A percentile compares a stretch with the other conserved stretches of the same genome.
Conservation (phyloP, 2,113 vertebrate species). For the Oncorhynchus masou region DNA sequence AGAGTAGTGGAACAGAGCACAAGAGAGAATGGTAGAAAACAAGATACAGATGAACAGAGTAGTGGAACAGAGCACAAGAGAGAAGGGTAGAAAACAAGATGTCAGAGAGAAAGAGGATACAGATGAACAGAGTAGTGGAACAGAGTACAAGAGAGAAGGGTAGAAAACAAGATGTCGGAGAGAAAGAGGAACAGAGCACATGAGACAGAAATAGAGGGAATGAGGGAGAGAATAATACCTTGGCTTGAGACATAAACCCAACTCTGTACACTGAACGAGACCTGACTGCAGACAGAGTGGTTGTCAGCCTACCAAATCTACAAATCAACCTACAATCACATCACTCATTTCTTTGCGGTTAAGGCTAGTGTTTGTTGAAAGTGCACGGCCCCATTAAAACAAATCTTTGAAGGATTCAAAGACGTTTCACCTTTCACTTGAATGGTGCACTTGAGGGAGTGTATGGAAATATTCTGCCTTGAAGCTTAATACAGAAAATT, state of each 20-base stretch:
- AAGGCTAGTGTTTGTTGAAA: neutral
- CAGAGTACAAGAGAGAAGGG: neutral
- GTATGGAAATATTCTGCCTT: too few species aligned
- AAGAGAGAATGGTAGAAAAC: rapidly evolving
- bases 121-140: neutral
- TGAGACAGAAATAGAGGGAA: neutral
- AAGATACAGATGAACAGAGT: too few species aligned
- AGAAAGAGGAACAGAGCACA: slow-evolving; percentile 12
- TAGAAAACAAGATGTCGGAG: neutral
- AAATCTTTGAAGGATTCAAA: slow-evolving; percentile 43
- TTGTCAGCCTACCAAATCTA: too few species aligned
- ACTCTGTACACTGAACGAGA: too few species aligned
- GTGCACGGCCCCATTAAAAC: slow-evolving; percentile 44
- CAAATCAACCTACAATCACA: too few species aligned
- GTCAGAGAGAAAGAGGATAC: too few species aligned
- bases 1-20: too few species aligned
- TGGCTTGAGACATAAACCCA: too few species aligned
- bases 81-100: too few species aligned
- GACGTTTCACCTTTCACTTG: slow-evolving; percentile 33
- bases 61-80: too few species aligned
- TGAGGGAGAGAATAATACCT: neutral
- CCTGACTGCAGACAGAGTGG: too few species aligned
- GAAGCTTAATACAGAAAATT: slow-evolving; percentile 32
- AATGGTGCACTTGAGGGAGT: slow-evolving; percentile 41
- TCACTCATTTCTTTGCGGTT: too few species aligned